Evolutionary conservation across 2,113 vertebrate species (phyloP).

Genomic region (Poeciliopsis occidentalis): DNA sequence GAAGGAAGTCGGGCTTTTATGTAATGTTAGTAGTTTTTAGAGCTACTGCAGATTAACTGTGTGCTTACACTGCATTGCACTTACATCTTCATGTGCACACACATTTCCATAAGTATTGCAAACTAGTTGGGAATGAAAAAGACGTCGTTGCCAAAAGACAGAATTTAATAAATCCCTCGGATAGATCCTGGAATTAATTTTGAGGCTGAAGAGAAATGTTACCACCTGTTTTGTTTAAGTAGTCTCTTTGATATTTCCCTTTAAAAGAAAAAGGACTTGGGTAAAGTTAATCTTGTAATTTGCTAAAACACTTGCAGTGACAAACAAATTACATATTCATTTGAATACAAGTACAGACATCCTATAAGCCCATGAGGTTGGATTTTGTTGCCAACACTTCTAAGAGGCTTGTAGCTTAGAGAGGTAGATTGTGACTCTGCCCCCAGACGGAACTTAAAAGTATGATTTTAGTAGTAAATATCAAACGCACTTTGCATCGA

Average conservation of each 20-base stretch:
- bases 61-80: not conserved
- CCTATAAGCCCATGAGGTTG: slow-evolving; percentile 27
- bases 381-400: slow-evolving; percentile 33
- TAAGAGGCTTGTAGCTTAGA: slow-evolving; percentile 15
- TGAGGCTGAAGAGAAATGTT: slow-evolving; percentile 68
- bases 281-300: slow-evolving; percentile 69
- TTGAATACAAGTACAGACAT: slow-evolving; percentile 52
- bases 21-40: slow-evolving; percentile 20
- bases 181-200: slow-evolving; percentile 74
- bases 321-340: slow-evolving; percentile 72
- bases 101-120: slow-evolving; percentile 31
- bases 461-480: slow-evolving; percentile 15
- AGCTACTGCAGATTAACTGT: slow-evolving; percentile 21
- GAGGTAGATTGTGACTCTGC: slow-evolving; percentile 31
- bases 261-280: slow-evolving; percentile 63
- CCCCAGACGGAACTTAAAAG: slow-evolving; percentile 25
- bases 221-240: slow-evolving; percentile 76
- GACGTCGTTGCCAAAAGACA: slow-evolving; percentile 68
- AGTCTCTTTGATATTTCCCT: slow-evolving; percentile 79
- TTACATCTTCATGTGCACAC: slow-evolving; percentile 24
- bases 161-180: slow-evolving; percentile 80
- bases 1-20: not conserved
- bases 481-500: slow-evolving; percentile 19
- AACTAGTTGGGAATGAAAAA: slow-evolving; percentile 59
- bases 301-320: slow-evolving; percentile 63